phyloP scores from a whole-genome alignment of 2,113 vertebrate species.

The Pagrus major region DNA sequence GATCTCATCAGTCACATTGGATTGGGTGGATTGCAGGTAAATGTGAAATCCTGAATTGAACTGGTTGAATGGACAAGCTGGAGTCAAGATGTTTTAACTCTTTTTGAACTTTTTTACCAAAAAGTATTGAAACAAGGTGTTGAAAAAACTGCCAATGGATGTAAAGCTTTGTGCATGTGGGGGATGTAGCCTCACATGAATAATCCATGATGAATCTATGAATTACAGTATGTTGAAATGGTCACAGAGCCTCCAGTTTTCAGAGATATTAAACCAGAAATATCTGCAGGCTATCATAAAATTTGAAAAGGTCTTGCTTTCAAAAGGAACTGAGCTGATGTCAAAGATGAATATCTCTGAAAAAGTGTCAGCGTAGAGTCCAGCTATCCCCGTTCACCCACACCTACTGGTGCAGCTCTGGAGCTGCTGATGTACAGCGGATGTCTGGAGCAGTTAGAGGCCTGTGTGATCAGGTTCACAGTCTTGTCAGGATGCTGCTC shows the following conservation, averaged over 20 bases:
- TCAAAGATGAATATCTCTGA: slow-evolving; percentile 21
- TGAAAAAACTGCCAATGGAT: background rate
- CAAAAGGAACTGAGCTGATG: slow-evolving; percentile 36
- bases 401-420: background rate
- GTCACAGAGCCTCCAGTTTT: background rate
- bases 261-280: background rate
- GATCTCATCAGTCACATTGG: too few species aligned
- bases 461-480: slow-evolving; percentile 46
- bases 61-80: background rate
- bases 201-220: background rate
- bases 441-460: slow-evolving; percentile 34
- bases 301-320: slow-evolving; percentile 16
- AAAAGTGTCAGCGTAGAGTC: slow-evolving; percentile 11
- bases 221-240: background rate
- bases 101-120: too few species aligned
- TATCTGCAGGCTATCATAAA: background rate
- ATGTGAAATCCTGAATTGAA: background rate
- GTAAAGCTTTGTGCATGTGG: background rate
- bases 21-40: background rate
- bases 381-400: background rate
- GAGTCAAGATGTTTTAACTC: too few species aligned
- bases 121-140: background rate
- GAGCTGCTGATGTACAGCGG: slow-evolving; percentile 19
- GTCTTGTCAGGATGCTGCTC: background rate
- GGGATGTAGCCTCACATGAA: background rate